Evolutionary conservation across 2,113 vertebrate species (phyloP).

Genomic region (Amphilophus citrinellus): DNA sequence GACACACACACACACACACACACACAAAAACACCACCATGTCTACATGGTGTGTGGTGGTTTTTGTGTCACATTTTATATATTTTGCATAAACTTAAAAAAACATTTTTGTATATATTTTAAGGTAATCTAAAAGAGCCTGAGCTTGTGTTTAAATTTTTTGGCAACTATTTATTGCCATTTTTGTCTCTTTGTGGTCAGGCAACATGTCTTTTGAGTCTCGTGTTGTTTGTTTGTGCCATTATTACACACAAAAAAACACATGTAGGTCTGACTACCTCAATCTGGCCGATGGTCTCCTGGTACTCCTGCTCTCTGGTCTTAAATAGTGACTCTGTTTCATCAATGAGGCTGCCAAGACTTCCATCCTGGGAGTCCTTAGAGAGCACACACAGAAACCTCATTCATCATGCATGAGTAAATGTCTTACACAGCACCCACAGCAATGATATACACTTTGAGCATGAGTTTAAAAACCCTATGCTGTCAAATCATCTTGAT

Average conservation of each 20-base stretch:
- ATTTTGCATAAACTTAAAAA: background rate
- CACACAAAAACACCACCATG: too few relatives aligned
- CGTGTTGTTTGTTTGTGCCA: too few relatives aligned
- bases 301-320: constrained; percentile 96
- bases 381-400: constrained; percentile 48
- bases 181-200: background rate
- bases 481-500: background rate
- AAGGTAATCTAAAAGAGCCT: background rate
- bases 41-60: background rate
- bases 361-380: constrained; percentile 88
- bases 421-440: constrained; percentile 48
- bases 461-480: constrained; percentile 4
- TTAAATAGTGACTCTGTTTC: constrained; percentile 97
- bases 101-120: background rate
- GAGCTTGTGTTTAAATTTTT: background rate
- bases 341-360: constrained; percentile 93
- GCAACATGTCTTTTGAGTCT: background rate
- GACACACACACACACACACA: too few relatives aligned
- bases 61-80: background rate
- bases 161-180: background rate
- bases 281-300: constrained; percentile 96
- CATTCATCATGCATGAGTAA: constrained; percentile 61
- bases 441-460: constrained; percentile 13
- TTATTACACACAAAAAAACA: background rate
- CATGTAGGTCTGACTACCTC: constrained; percentile 82